Conservation (phyloP, 2,113 vertebrate species). For the Phylloscopus trochilus region DNA sequence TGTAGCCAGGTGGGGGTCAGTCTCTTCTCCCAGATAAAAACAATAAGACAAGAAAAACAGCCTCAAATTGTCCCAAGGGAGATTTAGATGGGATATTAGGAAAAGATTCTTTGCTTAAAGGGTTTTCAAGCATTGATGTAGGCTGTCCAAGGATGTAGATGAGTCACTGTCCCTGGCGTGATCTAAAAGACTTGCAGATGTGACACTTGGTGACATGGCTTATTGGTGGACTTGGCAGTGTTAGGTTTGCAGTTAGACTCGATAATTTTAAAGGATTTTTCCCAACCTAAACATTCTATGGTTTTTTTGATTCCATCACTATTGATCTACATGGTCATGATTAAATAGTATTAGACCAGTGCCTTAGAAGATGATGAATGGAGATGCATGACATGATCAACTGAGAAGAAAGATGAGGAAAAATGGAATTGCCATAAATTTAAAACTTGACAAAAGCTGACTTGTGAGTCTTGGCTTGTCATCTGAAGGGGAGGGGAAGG, state of each 20-base stretch:
- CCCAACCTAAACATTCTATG: neutral
- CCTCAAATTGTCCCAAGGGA: neutral
- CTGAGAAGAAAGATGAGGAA: neutral
- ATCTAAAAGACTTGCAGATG: neutral
- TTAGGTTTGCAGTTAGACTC: neutral
- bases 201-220: neutral
- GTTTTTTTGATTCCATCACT: neutral
- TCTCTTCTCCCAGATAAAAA: neutral
- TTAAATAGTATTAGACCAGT: neutral
- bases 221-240: neutral
- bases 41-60: neutral
- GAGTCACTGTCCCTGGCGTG: neutral
- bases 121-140: neutral
- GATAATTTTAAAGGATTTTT: neutral
- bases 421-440: neutral
- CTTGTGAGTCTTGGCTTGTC: neutral
- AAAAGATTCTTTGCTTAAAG: neutral
- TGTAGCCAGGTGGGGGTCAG: rapidly evolving
- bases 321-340: neutral
- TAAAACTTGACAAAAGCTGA: neutral
- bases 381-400: neutral
- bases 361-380: neutral
- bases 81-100: neutral
- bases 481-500: neutral
- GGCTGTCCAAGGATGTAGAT: neutral